phyloP scores from a whole-genome alignment of 2,888 invertebrate species.

The Aspidiotus rigidus region DNA sequence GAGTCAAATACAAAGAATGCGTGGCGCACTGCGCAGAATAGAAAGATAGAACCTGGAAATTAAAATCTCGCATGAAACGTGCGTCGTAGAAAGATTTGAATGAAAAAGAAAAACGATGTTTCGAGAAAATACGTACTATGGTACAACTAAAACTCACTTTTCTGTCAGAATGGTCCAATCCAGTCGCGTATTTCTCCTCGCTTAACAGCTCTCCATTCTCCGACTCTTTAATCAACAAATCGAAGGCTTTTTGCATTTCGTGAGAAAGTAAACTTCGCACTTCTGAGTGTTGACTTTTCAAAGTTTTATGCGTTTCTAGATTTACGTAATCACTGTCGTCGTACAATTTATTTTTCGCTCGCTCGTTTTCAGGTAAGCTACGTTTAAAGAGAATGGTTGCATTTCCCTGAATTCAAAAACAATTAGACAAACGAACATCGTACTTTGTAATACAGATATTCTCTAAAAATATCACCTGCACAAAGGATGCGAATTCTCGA shows the following conservation, averaged over 20 bases:
- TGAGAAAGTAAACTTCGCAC: slow-evolving; percentile 62
- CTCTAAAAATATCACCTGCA: slow-evolving; percentile 48
- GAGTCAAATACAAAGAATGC: slow-evolving; percentile 73
- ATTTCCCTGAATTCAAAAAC: slow-evolving; percentile 52
- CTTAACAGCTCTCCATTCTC: slow-evolving; percentile 54
- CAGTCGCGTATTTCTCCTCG: slow-evolving; percentile 46
- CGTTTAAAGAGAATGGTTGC: slow-evolving; percentile 68
- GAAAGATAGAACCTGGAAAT: slow-evolving; percentile 63
- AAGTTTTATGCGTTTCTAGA: slow-evolving; percentile 45
- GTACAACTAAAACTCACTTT: slow-evolving; percentile 29
- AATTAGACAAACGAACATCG: neutral
- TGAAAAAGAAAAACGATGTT: too few relatives aligned
- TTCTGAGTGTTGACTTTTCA: slow-evolving; percentile 59
- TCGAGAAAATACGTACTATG: too few relatives aligned
- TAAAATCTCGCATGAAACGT: too few relatives aligned
- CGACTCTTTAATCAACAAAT: slow-evolving; percentile 63
- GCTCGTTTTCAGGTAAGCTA: slow-evolving; percentile 40
- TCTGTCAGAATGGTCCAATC: slow-evolving; percentile 60
- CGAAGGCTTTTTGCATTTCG: slow-evolving; percentile 65
- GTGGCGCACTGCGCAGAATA: slow-evolving; percentile 79
- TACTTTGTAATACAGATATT: neutral
- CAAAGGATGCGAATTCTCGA: slow-evolving; percentile 78
- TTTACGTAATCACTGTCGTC: slow-evolving; percentile 86
- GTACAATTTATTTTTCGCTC: slow-evolving; percentile 52
- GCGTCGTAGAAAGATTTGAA: too few relatives aligned